Evolutionary conservation across 2,888 invertebrate species (phyloP), one percentile per base, ranked within the genome.

Genomic region (Ophion ventricosus): DNA sequence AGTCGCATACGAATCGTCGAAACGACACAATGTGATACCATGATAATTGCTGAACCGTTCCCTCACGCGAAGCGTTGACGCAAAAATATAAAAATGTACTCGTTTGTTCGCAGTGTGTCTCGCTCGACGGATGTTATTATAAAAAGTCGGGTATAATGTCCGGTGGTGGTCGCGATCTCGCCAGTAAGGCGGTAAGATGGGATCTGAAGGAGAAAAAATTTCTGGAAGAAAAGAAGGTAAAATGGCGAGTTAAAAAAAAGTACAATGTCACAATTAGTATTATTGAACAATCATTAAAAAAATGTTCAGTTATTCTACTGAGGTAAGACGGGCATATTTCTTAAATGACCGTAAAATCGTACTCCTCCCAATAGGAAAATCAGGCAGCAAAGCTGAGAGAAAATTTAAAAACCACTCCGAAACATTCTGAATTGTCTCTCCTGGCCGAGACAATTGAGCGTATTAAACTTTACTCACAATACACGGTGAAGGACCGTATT

Each of bases 121-220:
- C 99, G 0, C 94, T 99, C 82, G 99, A 99, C 94, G 99, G 99
- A 78, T 99, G 98, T 0, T 98, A 98, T 93, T 99, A 98, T 94
- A 98, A 98, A 93, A 98, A 98, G 94, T 98, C 98, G 1, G 99
- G 99, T 74, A 97, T 98, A 87, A 99, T 99, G 90, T 99, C 99
- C 17, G 97, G 98, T 8, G 98, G 97, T 23, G 56, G 56, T n/a
- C 11, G 20, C 17, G 76, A 75, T 94, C 94, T 99, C 93, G 98
- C 98, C 70, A 96, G 98, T 23, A 98, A 98, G 93, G 99, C 99
- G 59, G 97, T 98, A 93, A 96, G 98, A 59, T 99, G 99, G 99
- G 99, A 99, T 72, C 23, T 57, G 17, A 49, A 59, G n/a, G 43
- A 49, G 25, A 49, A n/a, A 49, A 11, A 49, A 29, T 11, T 10